These are phyloP conservation scores for Neotoma lepida DNA, from an alignment of 2,113 vertebrate genomes.

Conservation along the genomic window DNA sequence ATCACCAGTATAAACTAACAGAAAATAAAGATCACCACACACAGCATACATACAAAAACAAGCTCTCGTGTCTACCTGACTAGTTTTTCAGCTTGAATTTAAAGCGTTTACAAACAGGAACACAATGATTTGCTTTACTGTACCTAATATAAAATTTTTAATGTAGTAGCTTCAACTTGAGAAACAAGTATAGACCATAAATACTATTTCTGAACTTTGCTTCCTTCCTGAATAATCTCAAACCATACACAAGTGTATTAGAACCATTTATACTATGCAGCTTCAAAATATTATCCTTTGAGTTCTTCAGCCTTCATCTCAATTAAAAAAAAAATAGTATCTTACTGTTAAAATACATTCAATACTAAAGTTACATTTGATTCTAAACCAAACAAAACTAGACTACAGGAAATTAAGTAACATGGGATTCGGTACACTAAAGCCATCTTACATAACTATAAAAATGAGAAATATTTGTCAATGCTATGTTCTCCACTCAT, in stretches of 20 bases:
- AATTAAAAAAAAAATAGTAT: background rate
- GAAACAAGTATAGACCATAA: background rate
- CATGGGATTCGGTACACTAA: background rate
- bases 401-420: background rate
- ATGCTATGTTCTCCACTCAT: conserved; percentile 17
- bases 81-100: conserved; percentile 19
- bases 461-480: conserved; percentile 23
- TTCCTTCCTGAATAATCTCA: conserved; percentile 34
- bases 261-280: background rate
- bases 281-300: conserved; percentile 38
- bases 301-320: conserved; percentile 8
- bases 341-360: conserved; percentile 29
- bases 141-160: background rate
- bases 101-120: background rate
- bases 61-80: background rate
- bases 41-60: background rate
- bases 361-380: background rate
- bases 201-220: conserved; percentile 18
- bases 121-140: background rate
- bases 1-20: background rate
- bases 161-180: conserved; percentile 13
- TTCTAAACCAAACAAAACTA: background rate
- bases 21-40: background rate
- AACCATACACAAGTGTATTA: conserved; percentile 10
- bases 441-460: conserved; percentile 23